phyloP scores from a whole-genome alignment of 2,888 invertebrate genomes.

The Diarsia rubi region DNA sequence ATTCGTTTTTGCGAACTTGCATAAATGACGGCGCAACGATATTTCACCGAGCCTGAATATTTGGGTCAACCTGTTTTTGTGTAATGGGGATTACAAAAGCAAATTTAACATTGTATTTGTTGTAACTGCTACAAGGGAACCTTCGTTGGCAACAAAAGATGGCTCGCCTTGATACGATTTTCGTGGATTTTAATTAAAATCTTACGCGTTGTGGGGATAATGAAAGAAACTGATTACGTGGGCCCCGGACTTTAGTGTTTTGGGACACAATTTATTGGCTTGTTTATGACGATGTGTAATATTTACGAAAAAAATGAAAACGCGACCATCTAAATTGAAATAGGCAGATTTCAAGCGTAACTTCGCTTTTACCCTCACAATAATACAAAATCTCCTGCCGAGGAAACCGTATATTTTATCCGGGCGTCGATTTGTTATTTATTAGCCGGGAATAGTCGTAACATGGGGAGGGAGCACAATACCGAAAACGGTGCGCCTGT shows the following conservation, averaged over 20 bases:
- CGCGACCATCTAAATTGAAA: conserved; percentile 75
- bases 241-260: conserved; percentile 74
- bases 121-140: conserved; percentile 85
- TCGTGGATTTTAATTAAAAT: conserved; percentile 89
- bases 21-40: conserved; percentile 88
- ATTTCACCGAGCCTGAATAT: conserved; percentile 87
- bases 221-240: conserved; percentile 82
- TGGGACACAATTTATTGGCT: conserved; percentile 76
- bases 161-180: conserved; percentile 84
- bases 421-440: conserved; percentile 90
- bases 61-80: conserved; percentile 90
- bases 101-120: conserved; percentile 88
- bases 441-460: conserved; percentile 90
- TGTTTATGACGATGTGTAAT: conserved; percentile 70
- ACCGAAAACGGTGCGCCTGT: conserved; percentile 88
- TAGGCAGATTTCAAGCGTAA: conserved; percentile 76
- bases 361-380: conserved; percentile 77
- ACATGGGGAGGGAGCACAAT: conserved; percentile 87
- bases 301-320: conserved; percentile 68
- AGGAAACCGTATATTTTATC: conserved; percentile 88
- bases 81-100: conserved; percentile 89
- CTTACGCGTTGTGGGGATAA: conserved; percentile 83
- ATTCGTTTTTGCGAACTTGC: conserved; percentile 89
- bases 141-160: conserved; percentile 86
- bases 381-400: conserved; percentile 82